These are phyloP conservation scores for Euplexia lucipara DNA, from an alignment of 2,888 invertebrate species.

Conservation along the genomic window DNA sequence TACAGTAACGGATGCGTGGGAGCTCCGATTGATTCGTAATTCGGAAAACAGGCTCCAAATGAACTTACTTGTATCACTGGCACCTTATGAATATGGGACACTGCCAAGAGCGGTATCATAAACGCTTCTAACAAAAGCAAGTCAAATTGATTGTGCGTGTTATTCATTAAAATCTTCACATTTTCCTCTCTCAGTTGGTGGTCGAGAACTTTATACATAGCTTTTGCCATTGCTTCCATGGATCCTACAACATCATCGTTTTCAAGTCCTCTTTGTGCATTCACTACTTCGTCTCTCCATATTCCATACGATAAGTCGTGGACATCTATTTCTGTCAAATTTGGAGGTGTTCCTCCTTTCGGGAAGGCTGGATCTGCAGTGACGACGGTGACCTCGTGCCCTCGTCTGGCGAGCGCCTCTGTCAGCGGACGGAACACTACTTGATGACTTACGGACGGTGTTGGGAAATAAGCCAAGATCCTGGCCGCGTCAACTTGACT, in stretches of 20 bases:
- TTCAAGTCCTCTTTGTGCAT: constrained; percentile 19
- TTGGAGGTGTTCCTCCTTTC: constrained; percentile 68
- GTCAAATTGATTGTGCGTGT: constrained; percentile 66
- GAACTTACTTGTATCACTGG: constrained; percentile 74
- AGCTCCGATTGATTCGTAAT: constrained; percentile 64
- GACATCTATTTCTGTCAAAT: constrained; percentile 81
- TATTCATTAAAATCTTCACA: constrained; percentile 59
- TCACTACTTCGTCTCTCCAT: constrained; percentile 42
- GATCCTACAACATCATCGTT: constrained; percentile 23
- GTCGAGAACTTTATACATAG: constrained; percentile 43
- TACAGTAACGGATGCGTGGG: constrained; percentile 68
- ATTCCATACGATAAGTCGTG: constrained; percentile 70
- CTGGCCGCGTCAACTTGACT: constrained; percentile 54
- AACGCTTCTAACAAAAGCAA: constrained; percentile 67
- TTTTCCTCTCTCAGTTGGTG: constrained; percentile 29
- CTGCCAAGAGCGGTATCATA: constrained; percentile 43
- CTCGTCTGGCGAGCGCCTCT: constrained; percentile 78
- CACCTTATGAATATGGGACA: constrained; percentile 56
- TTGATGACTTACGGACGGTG: constrained; percentile 85
- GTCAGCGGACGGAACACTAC: constrained; percentile 79
- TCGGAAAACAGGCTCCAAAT: constrained; percentile 55
- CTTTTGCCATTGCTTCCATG: neutral
- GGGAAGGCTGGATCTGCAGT: constrained; percentile 80
- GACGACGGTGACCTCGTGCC: constrained; percentile 83
- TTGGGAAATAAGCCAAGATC: constrained; percentile 72